Percentiles rank a stretch among this genome's conserved stretches.
Conservation (phyloP, 1,140 invertebrate genomes). For the Lepidurus couesii region DNA sequence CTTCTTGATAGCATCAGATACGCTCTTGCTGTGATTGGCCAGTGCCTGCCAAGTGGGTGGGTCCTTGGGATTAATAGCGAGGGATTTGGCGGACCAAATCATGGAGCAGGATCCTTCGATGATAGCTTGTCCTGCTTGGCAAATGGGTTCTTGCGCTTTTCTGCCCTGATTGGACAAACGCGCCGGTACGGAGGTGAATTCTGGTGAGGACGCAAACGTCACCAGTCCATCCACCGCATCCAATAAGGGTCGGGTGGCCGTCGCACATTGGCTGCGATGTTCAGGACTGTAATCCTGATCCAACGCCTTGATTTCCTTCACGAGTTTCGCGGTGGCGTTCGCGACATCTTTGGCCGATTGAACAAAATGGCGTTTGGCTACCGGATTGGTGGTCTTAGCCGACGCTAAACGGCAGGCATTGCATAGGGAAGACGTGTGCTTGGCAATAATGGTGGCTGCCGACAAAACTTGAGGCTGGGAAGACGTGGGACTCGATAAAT, state of each 20-base stretch:
- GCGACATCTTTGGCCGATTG: constrained; percentile 96
- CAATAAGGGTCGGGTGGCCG: constrained; percentile 76
- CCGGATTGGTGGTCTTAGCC: constrained; percentile 83
- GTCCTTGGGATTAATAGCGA: constrained; percentile 84
- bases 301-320: constrained; percentile 88
- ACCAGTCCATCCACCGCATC: constrained; percentile 89
- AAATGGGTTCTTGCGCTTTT: constrained; percentile 78
- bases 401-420: constrained; percentile 90
- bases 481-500: constrained; percentile 65
- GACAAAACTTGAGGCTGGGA: constrained; percentile 80
- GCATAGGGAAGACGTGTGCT: constrained; percentile 91
- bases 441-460: constrained; percentile 89
- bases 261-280: constrained; percentile 67
- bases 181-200: constrained; percentile 86
- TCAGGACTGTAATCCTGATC: constrained; percentile 75
- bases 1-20: constrained; percentile 93
- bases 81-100: constrained; percentile 80
- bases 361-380: constrained; percentile 93
- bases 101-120: constrained; percentile 80
- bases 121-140: constrained; percentile 70
- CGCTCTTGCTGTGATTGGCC: constrained; percentile 86
- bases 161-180: constrained; percentile 74
- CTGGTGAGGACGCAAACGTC: constrained; percentile 84
- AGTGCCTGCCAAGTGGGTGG: constrained; percentile 88
- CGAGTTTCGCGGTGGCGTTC: constrained; percentile 87